Base-by-base conservation (phyloP, 1,140 invertebrate genomes). In the Zaprionus nigranus region DNA sequence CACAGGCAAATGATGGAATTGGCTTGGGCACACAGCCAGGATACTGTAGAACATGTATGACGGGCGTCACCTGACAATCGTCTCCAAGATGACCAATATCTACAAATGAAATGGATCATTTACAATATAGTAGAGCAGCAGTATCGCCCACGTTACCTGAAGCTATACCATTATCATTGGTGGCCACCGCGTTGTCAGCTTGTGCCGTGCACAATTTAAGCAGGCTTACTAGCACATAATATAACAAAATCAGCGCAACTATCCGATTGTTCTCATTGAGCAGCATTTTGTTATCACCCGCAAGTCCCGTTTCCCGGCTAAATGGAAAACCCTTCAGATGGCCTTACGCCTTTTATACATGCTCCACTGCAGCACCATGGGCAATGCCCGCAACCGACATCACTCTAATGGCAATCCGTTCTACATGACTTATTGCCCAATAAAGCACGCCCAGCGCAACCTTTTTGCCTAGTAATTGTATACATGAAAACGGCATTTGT, bases 1-100 rank as follows among this genome's bases (percentile, higher is more conserved):
- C 96, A 90, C 98, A 99, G 11, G 97, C 97, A 93, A 98, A 98
- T 54, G 97, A 98, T 6, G 98, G 97, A 83, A 99, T 98, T 3
- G 97, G 97, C 92, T 98, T 98, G 20, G 97, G 97, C 26, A 97
- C 95, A 94, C 98, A 99, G 36, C 98, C 98, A 4, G 97, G 96
- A 93, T 98, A 97, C 92, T 98, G 97, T 7, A 99, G 94, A 2
- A 98, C 96, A 93, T 99, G 98, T 66, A 98, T 97, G 24, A 99
- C 97, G 1, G 97, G 97, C 20, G 97, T 98, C 59, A 98, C 95
- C 93, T 97, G 96, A 88, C 98, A 99, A 92, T 98, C 97, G 90
- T 98, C 97, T 0, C 95, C 94, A 46, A 91, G 75, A 54, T 92
- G 91, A 0, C 86, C 79, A 51, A 92, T 90, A 56, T 75, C 87